Base-by-base conservation (phyloP, 2,888 invertebrate genomes). In the Dorcus hopei region DNA sequence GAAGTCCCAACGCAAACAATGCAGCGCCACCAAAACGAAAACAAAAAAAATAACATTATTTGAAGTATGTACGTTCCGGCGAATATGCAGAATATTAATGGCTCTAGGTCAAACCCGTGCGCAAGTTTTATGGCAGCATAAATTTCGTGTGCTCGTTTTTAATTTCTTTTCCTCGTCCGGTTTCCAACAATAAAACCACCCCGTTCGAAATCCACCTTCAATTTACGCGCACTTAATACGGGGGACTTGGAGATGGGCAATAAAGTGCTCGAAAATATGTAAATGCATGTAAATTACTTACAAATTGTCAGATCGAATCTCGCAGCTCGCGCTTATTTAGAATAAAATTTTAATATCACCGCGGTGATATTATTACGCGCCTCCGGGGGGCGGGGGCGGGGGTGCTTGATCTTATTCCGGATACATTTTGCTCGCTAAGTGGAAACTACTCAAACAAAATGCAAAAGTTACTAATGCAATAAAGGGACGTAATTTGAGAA, bases 281-380 rank as follows among this genome's bases (percentile, higher is more conserved):
- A 62, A 62, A 62, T 62, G 57, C 54, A 62, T 62, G 62, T 57
- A 62, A 62, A 62, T 62, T 62, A 62, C 59, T 62, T 62, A 62
- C 62, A 62, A 62, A 62, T 62, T 62, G 59, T 62, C 57, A 57
- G 62, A 59, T 62, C 62, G 62, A 42, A 62, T 62, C 56, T 52
- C 53, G 14, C 57, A n/a, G 57, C 52, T 43, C 43, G 41, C 26
- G 45, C 51, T 56, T 56, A 51, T 43, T 38, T 45, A 45, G 41
- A 45, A 52, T 47, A 57, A 52, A 57, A 41, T 52, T 57, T 57
- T 57, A 57, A 52, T 57, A 57, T 52, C 14, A 19, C 33, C 49
- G 14, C 14, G n/a, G 14, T 49, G 33, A 38, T 38, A 19, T 49
- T 49, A 38, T 38, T 49, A 49, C 33, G 11, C 45, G 23, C 45